Evolutionary conservation across 2,797 vertebrate species (phyloP), one percentile per base, ranked within the genome.

Genomic region (Parauchenoglanis ngamensis): DNA sequence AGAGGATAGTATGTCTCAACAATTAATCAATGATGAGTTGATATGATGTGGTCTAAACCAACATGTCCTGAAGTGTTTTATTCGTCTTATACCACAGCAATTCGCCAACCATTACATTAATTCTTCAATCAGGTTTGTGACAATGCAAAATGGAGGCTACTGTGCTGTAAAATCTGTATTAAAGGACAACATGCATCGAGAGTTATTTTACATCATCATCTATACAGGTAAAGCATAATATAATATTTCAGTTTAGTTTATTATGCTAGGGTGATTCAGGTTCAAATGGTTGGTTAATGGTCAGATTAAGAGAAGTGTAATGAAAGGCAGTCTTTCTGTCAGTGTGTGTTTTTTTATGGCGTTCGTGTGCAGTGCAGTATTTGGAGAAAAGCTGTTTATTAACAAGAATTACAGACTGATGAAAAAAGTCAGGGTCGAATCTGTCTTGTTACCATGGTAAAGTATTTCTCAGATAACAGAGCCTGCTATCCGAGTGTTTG

Each of bases 371-470:
- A 57, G 54, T 52, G 63, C 54, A 73, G 61, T 77, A 81, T 86
- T 86, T 23, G 0, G 12, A 59, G 2, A 61, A 85, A 87, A 61
- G 56, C 54, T 87, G 78, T 89, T 89, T 77, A 88, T 85, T 90
- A 87, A 87, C 17, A 23, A 57, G 76, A 78, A 57, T 57, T 89
- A 89, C 28, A 85, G 83, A 63, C 81, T 87, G 82, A 46, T 73
- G 72, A 76, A 65, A 75, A 86, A 89, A 92, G 88, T 90, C 90
- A 91, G 90, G 88, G 91, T 86, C 79, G 63, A 88, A 86, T 57
- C 67, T 40, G 65, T 85, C 86, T 85, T 87, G 87, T 90, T 89
- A 85, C 89, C 90, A 89, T 89, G 88, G 90, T 81, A 85, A 91
- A 91, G 84, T 78, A 82, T 85, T 88, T 87, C 87, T 86, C 77